Conservation (phyloP, 2,797 vertebrate species). For the Hylomyscus alleni region DNA sequence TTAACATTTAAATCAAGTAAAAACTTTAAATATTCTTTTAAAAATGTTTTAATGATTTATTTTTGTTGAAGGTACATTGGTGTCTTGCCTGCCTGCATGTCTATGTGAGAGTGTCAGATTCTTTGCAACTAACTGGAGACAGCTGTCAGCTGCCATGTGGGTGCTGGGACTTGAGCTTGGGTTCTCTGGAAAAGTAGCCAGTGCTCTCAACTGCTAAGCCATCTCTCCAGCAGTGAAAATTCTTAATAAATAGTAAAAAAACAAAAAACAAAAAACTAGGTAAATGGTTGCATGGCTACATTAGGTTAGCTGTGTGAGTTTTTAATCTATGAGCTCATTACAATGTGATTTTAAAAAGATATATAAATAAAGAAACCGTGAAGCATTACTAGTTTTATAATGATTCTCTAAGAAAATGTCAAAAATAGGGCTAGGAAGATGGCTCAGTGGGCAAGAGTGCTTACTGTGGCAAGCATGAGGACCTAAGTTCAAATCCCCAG, state of each 20-base stretch:
- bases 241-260: background rate
- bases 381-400: constrained; percentile 51
- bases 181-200: background rate
- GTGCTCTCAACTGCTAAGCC: background rate
- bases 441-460: background rate
- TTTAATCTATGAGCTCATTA: background rate
- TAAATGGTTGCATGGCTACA: background rate
- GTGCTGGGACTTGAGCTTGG: background rate
- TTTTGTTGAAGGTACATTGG: background rate
- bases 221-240: background rate
- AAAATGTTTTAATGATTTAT: background rate
- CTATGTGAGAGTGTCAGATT: background rate
- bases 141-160: background rate
- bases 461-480: background rate
- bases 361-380: constrained; percentile 30
- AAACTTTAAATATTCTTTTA: constrained; percentile 35
- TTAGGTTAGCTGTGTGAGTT: background rate
- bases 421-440: constrained; percentile 14
- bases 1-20: constrained; percentile 46
- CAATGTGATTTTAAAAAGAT: constrained; percentile 24
- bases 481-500: background rate
- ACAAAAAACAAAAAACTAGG: background rate
- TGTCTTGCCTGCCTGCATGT: background rate
- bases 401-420: constrained; percentile 46
- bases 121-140: background rate